A percentile compares a stretch with the other conserved stretches of the same genome.
These are phyloP conservation scores for Blastobasis adustella DNA, from an alignment of 2,888 invertebrate genomes.

Conservation along the genomic window DNA sequence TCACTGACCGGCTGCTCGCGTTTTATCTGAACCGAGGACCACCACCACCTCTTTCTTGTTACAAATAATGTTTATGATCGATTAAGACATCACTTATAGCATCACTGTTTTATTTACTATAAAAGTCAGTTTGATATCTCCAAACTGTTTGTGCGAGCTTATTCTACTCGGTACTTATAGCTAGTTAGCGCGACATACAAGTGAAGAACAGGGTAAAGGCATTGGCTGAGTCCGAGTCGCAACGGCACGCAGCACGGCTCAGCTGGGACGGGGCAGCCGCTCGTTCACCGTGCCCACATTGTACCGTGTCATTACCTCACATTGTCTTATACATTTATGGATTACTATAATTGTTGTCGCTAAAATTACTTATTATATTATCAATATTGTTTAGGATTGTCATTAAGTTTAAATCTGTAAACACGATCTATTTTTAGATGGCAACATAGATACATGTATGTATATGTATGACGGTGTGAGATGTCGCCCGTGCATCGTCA, in stretches of 20 bases:
- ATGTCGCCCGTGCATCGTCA: slow-evolving; percentile 45
- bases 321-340: slow-evolving; percentile 52
- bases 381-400: slow-evolving; percentile 53
- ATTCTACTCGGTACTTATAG: no score
- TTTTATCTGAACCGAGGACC: slow-evolving; percentile 47
- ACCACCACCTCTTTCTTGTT: background rate
- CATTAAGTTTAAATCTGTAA: slow-evolving; percentile 48
- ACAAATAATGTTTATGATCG: background rate
- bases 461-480: slow-evolving; percentile 35
- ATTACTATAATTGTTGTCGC: slow-evolving; percentile 63
- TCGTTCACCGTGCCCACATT: slow-evolving; percentile 38
- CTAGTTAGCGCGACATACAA: no score
- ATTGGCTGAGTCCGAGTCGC: background rate
- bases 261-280: slow-evolving; percentile 46
- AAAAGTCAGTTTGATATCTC: no score
- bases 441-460: slow-evolving; percentile 54
- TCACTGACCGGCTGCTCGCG: slow-evolving; percentile 44
- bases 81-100: slow-evolving; percentile 7
- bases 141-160: no score
- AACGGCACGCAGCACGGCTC: slow-evolving; percentile 19
- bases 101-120: slow-evolving; percentile 7
- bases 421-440: slow-evolving; percentile 55
- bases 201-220: background rate
- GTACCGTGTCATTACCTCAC: slow-evolving; percentile 68
- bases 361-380: slow-evolving; percentile 54